Conservation (phyloP, 1,140 invertebrate species). For the Palaemon carinicauda region DNA sequence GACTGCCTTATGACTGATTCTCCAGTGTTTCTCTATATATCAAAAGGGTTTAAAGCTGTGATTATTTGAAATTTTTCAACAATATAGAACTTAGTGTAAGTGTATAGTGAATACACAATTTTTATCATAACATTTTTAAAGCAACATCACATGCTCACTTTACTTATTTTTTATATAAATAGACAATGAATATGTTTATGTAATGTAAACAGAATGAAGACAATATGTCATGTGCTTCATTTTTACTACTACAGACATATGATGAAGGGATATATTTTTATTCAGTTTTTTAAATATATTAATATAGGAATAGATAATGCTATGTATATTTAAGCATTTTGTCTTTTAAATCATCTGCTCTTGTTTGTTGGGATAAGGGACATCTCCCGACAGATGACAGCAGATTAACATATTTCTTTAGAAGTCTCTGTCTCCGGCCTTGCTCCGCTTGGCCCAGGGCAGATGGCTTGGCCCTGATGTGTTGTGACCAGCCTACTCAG, state of each 20-base stretch:
- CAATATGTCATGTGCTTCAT: background rate
- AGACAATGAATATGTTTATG: too few relatives aligned
- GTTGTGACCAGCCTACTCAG: constrained; percentile 24
- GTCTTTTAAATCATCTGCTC: background rate
- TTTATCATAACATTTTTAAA: background rate
- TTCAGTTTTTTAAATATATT: too few relatives aligned
- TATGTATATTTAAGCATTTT: too few relatives aligned
- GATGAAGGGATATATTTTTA: too few relatives aligned
- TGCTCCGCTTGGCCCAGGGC: background rate
- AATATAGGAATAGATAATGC: too few relatives aligned
- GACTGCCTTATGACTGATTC: constrained; percentile 21
- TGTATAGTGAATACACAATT: background rate
- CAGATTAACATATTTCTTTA: background rate
- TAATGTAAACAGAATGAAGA: background rate
- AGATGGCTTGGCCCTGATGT: constrained; percentile 28
- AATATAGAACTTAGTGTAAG: background rate
- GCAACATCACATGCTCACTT: background rate
- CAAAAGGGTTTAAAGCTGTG: constrained; percentile 23
- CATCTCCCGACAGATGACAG: background rate
- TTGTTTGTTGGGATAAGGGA: background rate
- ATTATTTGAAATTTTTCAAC: constrained; percentile 3
- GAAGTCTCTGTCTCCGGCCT: constrained; percentile 36
- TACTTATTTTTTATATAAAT: too few relatives aligned
- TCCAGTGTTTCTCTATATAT: constrained; percentile 1
- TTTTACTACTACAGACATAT: too few relatives aligned